A percentile compares a stretch with the other conserved stretches of the same genome.
Conservation (phyloP, 2,113 vertebrate species). For the Saccopteryx bilineata region DNA sequence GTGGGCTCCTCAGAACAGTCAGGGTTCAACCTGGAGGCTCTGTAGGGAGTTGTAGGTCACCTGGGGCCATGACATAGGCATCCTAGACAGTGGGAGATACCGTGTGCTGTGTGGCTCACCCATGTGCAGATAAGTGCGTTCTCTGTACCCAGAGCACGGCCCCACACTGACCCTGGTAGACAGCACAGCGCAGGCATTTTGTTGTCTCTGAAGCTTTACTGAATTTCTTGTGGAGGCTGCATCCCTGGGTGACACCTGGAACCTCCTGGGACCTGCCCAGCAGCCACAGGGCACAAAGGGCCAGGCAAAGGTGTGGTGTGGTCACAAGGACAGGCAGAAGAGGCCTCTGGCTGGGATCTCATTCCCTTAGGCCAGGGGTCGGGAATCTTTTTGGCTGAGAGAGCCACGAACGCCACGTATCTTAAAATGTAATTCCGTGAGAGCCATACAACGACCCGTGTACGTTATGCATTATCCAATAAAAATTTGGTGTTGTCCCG, state of each 20-base stretch:
- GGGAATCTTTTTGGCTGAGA: no score
- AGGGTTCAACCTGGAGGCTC: not conserved
- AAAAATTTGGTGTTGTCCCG: no score
- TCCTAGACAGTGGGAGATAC: not conserved
- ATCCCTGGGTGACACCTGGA: not conserved
- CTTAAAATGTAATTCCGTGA: no score
- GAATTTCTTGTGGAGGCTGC: not conserved
- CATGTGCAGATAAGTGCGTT: not conserved
- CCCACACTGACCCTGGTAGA: not conserved
- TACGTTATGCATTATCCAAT: no score
- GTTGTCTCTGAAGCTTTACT: not conserved
- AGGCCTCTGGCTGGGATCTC: not conserved
- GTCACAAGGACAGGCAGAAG: not conserved
- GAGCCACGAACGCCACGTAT: no score
- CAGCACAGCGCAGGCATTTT: no score
- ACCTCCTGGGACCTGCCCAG: not conserved
- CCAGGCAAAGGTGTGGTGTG: no score
- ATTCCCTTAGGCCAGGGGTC: no score
- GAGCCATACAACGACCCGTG: no score
- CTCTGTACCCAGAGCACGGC: not conserved
- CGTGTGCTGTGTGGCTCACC: not conserved
- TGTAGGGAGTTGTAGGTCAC: not conserved
- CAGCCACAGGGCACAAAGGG: not conserved
- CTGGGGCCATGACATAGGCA: no score
- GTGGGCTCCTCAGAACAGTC: not conserved